Conservation (phyloP, 2,888 invertebrate species). For the Trichogramma evanescens region DNA sequence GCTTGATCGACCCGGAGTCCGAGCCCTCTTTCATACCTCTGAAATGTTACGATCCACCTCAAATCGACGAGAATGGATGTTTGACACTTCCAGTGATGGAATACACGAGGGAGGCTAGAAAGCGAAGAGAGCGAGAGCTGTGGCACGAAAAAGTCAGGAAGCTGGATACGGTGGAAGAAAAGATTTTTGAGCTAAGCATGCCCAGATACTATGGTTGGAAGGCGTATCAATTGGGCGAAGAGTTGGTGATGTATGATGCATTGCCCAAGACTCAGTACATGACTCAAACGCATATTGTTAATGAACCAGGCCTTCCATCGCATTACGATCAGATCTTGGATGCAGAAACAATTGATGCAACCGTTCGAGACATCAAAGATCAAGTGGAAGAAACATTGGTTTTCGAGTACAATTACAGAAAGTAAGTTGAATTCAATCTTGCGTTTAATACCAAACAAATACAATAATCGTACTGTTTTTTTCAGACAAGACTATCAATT, state of each 20-base stretch:
- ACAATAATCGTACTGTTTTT: constrained; percentile 10
- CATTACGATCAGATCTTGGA: constrained; percentile 48
- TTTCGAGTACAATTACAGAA: constrained; percentile 55
- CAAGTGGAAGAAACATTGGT: constrained; percentile 59
- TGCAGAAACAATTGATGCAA: constrained; percentile 46
- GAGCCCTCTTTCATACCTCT: too few species aligned
- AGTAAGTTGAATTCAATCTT: constrained; percentile 48
- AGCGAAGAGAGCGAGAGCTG: constrained; percentile 47
- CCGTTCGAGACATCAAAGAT: constrained; percentile 52
- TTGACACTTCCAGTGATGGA: constrained; percentile 53
- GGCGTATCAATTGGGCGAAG: constrained; percentile 57
- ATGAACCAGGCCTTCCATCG: constrained; percentile 55
- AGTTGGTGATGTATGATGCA: constrained; percentile 59
- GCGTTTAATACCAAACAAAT: background rate
- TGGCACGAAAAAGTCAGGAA: constrained; percentile 57
- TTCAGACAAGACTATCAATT: constrained; percentile 34
- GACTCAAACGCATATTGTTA: constrained; percentile 69
- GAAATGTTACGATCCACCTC: too few species aligned
- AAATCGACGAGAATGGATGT: too few species aligned
- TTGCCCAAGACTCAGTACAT: constrained; percentile 65
- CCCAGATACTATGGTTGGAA: constrained; percentile 75
- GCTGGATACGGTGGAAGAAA: constrained; percentile 73
- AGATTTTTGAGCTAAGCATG: constrained; percentile 75
- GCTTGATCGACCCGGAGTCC: too few species aligned
- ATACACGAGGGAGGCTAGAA: constrained; percentile 49